phyloP scores from a whole-genome alignment of 1,140 invertebrate species.

The Drosophila aff. region DNA sequence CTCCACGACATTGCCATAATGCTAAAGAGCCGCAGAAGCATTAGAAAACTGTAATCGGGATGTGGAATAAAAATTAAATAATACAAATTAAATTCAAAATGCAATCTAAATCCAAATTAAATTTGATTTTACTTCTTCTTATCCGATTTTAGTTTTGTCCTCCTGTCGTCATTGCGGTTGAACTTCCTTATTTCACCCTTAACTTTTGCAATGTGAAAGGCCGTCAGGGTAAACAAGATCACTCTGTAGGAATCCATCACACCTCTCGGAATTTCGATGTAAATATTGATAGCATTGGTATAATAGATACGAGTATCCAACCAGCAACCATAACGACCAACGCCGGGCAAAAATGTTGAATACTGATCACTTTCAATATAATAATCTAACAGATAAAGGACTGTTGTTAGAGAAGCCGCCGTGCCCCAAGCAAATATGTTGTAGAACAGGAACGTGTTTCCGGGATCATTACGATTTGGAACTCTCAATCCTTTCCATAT shows the following conservation, averaged over 20 bases:
- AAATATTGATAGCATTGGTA: rapidly evolving
- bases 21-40: conserved; percentile 7
- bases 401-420: neutral
- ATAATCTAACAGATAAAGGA: neutral
- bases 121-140: neutral
- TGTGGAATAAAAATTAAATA: neutral
- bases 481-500: conserved; percentile 1
- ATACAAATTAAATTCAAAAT: neutral
- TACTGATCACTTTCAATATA: neutral
- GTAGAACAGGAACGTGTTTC: neutral
- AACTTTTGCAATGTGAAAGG: neutral
- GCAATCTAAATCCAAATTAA: neutral
- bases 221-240: neutral
- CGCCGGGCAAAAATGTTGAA: neutral
- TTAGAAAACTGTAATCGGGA: neutral
- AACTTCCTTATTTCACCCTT: neutral
- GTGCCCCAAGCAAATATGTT: conserved; percentile 5
- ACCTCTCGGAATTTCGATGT: neutral
- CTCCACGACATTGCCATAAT: conserved; percentile 1
- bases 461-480: neutral
- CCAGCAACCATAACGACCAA: neutral
- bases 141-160: neutral
- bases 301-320: neutral
- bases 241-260: neutral
- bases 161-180: neutral